These are phyloP conservation scores for Sebastes steindachneri DNA, from an alignment of 2,797 vertebrate genomes.

Conservation along the genomic window DNA sequence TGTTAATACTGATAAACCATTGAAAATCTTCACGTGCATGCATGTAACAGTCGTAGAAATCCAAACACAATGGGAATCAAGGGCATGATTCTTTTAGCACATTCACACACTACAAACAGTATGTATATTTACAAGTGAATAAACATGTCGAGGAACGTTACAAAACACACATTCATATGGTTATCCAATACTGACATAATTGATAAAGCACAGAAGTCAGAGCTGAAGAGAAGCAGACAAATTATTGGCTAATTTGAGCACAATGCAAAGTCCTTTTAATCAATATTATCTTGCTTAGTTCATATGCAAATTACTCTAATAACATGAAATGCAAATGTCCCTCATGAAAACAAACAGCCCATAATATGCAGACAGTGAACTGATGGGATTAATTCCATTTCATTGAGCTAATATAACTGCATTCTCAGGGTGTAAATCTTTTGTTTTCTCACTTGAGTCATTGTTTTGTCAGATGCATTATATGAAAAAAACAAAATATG, in stretches of 20 bases:
- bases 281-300: constrained; percentile 9
- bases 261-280: constrained; percentile 21
- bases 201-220: constrained; percentile 25
- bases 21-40: constrained; percentile 38
- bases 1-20: constrained; percentile 71
- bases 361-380: constrained; percentile 17
- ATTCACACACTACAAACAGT: constrained; percentile 17
- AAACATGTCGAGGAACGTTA: constrained; percentile 12
- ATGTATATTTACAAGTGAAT: constrained; percentile 62
- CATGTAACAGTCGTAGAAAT: constrained; percentile 22
- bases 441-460: constrained; percentile 38
- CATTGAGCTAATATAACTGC: constrained; percentile 11
- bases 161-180: constrained; percentile 37
- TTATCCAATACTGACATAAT: constrained; percentile 32
- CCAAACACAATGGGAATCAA: constrained; percentile 11
- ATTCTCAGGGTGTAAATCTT: constrained; percentile 16
- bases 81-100: neutral
- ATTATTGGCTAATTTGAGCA: constrained; percentile 29
- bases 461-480: constrained; percentile 39
- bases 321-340: constrained; percentile 36
- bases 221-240: constrained; percentile 14
- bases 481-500: constrained; percentile 44
- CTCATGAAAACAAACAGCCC: constrained; percentile 32
- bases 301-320: constrained; percentile 51
- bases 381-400: constrained; percentile 37